Evolutionary conservation across 2,113 vertebrate genomes (phyloP).

Genomic region (Elanoides forficatus): DNA sequence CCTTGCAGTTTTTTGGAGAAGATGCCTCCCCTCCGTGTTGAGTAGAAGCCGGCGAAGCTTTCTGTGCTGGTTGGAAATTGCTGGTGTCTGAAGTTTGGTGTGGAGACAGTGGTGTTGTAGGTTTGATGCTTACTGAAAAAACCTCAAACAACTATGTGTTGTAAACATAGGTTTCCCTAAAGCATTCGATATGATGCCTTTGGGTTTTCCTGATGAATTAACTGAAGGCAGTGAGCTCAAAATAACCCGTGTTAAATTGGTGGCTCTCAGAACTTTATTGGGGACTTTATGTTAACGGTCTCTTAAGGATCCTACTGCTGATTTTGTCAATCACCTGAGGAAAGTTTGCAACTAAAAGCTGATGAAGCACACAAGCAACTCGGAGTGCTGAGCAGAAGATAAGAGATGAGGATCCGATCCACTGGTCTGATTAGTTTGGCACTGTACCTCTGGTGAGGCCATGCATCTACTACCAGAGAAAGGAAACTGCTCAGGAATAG

Average conservation of each 20-base stretch:
- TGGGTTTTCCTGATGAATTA: background rate
- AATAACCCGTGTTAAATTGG: background rate
- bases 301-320: accelerated
- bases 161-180: background rate
- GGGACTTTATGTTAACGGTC: accelerated
- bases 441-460: background rate
- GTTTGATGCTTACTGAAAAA: background rate
- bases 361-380: background rate
- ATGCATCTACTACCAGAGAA: accelerated
- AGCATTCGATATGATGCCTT: background rate
- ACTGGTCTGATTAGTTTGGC: background rate
- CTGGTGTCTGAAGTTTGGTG: background rate
- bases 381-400: background rate
- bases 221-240: background rate
- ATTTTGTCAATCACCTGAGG: background rate
- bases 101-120: background rate
- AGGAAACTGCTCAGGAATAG: background rate
- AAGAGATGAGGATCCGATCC: accelerated
- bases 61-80: background rate
- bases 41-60: background rate
- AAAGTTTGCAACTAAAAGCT: background rate
- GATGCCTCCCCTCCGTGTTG: background rate
- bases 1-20: background rate
- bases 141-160: background rate
- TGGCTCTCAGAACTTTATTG: background rate